Evolutionary conservation across 1,140 invertebrate species (phyloP).

Genomic region (Drosophila watanabei): DNA sequence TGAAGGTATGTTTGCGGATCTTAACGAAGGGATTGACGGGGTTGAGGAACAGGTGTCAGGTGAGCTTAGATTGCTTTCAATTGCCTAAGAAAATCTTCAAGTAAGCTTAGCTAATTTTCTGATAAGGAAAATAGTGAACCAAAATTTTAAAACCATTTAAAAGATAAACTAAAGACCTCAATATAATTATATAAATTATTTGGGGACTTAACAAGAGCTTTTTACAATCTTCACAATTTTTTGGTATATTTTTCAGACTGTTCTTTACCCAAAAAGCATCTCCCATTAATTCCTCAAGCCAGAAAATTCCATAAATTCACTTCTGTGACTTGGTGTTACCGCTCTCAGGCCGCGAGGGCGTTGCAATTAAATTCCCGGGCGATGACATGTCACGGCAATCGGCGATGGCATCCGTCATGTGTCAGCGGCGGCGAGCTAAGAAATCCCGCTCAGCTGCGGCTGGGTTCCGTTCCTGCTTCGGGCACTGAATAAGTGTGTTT

Average conservation of each 20-base stretch:
- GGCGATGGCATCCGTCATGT: conserved; percentile 61
- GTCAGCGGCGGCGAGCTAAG: conserved; percentile 42
- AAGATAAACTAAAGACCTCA: not conserved
- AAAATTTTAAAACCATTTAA: not conserved
- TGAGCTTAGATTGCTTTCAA: conserved; percentile 5
- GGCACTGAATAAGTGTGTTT: conserved; percentile 16
- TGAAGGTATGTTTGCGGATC: conserved; percentile 18
- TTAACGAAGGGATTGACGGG: conserved; percentile 12
- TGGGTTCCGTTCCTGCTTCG: conserved; percentile 23
- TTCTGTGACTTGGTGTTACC: conserved; percentile 3
- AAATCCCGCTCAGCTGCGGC: conserved; percentile 29
- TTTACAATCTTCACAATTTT: no score
- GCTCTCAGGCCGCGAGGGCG: conserved; percentile 1
- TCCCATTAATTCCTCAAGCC: not conserved
- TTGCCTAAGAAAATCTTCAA: not conserved
- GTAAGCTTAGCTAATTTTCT: not conserved
- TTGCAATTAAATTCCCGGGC: conserved; percentile 48
- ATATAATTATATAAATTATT: not conserved
- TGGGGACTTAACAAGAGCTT: not conserved
- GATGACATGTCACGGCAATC: conserved; percentile 51
- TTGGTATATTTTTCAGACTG: not conserved
- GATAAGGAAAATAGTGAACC: no score
- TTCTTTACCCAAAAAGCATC: not conserved
- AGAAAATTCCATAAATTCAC: conserved; percentile 1
- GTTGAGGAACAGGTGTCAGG: conserved; percentile 11